Conservation (phyloP, 1,140 invertebrate species). For the Trissolcus basalis region DNA sequence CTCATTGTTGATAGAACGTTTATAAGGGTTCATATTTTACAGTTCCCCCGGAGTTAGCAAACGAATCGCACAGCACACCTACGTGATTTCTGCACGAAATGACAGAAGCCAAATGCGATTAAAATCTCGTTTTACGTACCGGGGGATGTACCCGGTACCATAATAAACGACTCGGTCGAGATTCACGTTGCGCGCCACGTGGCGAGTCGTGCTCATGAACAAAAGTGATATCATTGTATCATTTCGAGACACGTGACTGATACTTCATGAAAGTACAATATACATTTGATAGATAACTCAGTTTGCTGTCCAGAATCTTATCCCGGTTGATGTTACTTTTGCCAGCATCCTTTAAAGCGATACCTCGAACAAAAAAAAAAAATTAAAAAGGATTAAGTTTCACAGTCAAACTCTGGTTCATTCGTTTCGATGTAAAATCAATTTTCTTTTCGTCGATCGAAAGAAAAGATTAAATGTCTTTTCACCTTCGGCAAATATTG, state of each 20-base stretch:
- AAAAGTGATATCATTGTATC: constrained; percentile 71
- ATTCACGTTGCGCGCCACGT: constrained; percentile 69
- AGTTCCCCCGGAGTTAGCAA: constrained; percentile 3
- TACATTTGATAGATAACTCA: constrained; percentile 61
- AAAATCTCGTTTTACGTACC: constrained; percentile 66
- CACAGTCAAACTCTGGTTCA: too few species aligned
- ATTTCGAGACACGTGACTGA: constrained; percentile 68
- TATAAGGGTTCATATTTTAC: constrained; percentile 23
- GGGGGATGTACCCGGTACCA: constrained; percentile 55
- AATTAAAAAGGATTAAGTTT: background rate
- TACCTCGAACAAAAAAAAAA: background rate
- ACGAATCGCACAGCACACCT: constrained; percentile 31
- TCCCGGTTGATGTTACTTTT: constrained; percentile 27
- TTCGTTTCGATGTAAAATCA: too few species aligned
- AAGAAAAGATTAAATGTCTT: too few species aligned
- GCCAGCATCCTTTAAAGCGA: constrained; percentile 17
- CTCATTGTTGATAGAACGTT: constrained; percentile 3
- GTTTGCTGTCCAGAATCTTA: constrained; percentile 44
- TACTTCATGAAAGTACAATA: constrained; percentile 71
- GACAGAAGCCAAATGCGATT: constrained; percentile 72
- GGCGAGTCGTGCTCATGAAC: constrained; percentile 64
- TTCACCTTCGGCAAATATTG: too few species aligned
- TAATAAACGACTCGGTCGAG: constrained; percentile 66
- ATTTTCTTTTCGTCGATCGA: too few species aligned
- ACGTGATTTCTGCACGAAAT: constrained; percentile 67